A percentile compares a stretch with the other conserved stretches of the same genome.
phyloP scores from a whole-genome alignment of 2,113 vertebrate genomes.

The Cyanoramphus novaezelandiae region DNA sequence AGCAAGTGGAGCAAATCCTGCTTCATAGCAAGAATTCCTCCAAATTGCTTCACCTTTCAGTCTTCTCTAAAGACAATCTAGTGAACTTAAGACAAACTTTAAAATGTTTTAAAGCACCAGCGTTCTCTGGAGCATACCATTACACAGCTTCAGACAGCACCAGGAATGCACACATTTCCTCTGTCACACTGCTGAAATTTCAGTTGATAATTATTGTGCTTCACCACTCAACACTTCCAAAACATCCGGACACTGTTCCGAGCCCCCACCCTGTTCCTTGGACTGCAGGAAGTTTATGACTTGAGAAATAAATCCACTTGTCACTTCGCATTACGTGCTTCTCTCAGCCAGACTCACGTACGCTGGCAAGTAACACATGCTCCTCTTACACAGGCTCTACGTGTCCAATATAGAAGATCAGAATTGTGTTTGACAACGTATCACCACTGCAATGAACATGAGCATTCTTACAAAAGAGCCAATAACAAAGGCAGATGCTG shows the following conservation, averaged over 20 bases:
- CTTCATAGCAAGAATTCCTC: slow-evolving; percentile 35
- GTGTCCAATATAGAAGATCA: neutral
- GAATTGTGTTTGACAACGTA: neutral
- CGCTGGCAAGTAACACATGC: neutral
- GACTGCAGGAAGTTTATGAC: neutral
- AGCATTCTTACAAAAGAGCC: neutral
- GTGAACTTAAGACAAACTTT: neutral
- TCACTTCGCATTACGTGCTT: neutral
- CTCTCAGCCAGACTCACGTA: neutral
- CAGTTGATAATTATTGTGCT: neutral
- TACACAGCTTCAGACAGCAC: neutral
- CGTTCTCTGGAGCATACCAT: neutral
- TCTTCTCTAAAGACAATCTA: slow-evolving; percentile 58
- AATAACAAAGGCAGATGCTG: neutral
- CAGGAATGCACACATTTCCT: neutral
- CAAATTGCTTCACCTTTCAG: slow-evolving; percentile 34
- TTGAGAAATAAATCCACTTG: neutral
- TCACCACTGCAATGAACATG: neutral
- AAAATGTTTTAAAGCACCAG: neutral
- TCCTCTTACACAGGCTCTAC: neutral
- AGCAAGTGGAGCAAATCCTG: slow-evolving; percentile 52
- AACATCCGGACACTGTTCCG: neutral
- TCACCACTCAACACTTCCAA: neutral
- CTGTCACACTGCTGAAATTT: neutral
- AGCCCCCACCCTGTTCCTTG: neutral